Percentiles rank a stretch among this genome's conserved stretches.
These are phyloP conservation scores for Linyphia triangularis DNA, from an alignment of 2,888 invertebrate species.

Conservation along the genomic window DNA sequence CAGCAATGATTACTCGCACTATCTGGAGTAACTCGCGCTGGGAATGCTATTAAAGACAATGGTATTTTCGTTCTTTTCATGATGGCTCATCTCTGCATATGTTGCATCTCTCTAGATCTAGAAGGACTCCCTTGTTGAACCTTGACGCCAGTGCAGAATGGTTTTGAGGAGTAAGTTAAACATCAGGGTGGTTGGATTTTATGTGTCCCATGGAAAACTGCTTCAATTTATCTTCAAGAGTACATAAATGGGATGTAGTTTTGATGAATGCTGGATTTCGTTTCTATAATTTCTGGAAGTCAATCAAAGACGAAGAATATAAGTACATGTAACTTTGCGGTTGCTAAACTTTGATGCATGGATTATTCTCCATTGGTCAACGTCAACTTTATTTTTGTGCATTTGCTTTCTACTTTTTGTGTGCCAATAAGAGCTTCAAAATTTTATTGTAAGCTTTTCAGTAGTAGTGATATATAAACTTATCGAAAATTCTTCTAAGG, in stretches of 20 bases:
- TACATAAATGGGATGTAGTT: slow-evolving; percentile 1
- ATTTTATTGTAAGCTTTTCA: no score
- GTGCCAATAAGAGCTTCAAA: no score
- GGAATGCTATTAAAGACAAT: slow-evolving; percentile 63
- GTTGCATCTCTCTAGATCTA: slow-evolving; percentile 49
- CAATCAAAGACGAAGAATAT: no score
- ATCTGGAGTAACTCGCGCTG: slow-evolving; percentile 44
- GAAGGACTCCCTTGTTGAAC: slow-evolving; percentile 38
- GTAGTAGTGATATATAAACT: no score
- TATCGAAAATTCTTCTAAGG: no score
- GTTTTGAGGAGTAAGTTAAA: slow-evolving; percentile 16
- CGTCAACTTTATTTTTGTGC: no score
- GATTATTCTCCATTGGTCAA: no score
- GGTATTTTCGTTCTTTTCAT: slow-evolving; percentile 45
- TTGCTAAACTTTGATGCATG: no score
- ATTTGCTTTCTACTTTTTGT: no score
- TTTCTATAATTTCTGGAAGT: no score
- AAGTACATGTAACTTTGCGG: no score
- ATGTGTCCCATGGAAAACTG: slow-evolving; percentile 23
- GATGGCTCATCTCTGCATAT: slow-evolving; percentile 16
- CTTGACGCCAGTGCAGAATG: slow-evolving; percentile 1
- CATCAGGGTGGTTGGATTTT: slow-evolving; percentile 37
- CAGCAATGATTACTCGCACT: slow-evolving; percentile 60
- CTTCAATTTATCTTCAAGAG: slow-evolving; percentile 33
- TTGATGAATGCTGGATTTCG: background rate